These are phyloP conservation scores for Mus caroli DNA, from an alignment of 2,797 vertebrate genomes.

Conservation along the genomic window DNA sequence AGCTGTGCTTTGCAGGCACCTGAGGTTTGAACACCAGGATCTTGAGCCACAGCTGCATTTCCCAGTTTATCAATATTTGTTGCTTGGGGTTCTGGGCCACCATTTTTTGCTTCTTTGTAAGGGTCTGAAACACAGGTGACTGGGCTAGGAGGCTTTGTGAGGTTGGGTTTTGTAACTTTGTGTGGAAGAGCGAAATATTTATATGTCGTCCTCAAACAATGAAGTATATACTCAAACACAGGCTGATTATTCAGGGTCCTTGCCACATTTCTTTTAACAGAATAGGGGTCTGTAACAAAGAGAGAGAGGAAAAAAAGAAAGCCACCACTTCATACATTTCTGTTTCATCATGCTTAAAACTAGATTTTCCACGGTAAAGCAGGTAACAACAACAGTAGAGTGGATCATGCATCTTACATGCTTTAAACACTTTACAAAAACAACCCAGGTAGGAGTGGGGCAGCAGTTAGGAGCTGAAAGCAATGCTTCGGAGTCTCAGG, in stretches of 20 bases:
- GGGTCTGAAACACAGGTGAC: slow-evolving; percentile 62
- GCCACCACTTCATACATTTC: slow-evolving; percentile 49
- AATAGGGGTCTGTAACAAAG: slow-evolving; percentile 93
- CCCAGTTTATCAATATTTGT: slow-evolving; percentile 75
- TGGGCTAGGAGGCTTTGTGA: slow-evolving; percentile 77
- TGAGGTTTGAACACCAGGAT: not conserved
- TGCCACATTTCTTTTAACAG: slow-evolving; percentile 96
- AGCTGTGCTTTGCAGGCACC: not conserved
- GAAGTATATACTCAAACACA: slow-evolving; percentile 95
- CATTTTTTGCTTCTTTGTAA: slow-evolving; percentile 71
- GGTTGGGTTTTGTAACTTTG: slow-evolving; percentile 84
- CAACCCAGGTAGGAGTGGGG: not conserved
- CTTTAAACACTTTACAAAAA: slow-evolving; percentile 28
- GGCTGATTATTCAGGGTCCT: slow-evolving; percentile 96
- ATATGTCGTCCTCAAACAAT: slow-evolving; percentile 96
- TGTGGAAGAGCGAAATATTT: slow-evolving; percentile 96
- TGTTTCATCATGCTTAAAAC: slow-evolving; percentile 62
- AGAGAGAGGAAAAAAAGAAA: slow-evolving; percentile 45
- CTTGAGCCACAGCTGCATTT: slow-evolving; percentile 65
- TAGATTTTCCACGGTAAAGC: slow-evolving; percentile 44
- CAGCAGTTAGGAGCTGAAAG: slow-evolving; percentile 58
- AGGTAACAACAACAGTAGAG: slow-evolving; percentile 32
- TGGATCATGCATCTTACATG: slow-evolving; percentile 25
- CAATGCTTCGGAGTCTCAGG: slow-evolving; percentile 56
- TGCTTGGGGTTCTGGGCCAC: slow-evolving; percentile 60